Evolutionary conservation across 2,113 vertebrate genomes (phyloP).

Genomic region (Rafetus swinhoei): DNA sequence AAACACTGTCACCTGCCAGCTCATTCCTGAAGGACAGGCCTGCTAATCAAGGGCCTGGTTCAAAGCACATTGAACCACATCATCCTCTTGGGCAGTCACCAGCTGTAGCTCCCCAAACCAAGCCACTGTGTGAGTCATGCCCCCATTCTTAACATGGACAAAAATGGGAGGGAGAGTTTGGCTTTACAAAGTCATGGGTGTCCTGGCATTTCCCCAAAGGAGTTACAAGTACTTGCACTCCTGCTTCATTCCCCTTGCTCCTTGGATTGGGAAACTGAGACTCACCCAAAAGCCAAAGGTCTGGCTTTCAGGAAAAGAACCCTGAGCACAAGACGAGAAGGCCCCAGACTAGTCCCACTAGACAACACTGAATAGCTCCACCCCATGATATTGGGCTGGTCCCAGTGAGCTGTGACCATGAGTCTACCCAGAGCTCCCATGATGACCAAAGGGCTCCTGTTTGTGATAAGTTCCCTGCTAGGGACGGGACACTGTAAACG

Average conservation of each 20-base stretch:
- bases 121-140: accelerated
- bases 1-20: background rate
- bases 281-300: background rate
- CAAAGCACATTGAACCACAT: background rate
- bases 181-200: background rate
- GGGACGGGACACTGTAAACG: background rate
- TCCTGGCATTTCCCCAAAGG: background rate
- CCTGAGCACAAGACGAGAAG: background rate
- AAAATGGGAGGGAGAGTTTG: accelerated
- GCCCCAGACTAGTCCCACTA: background rate
- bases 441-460: background rate
- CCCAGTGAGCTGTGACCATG: background rate
- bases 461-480: background rate
- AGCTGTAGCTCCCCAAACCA: accelerated
- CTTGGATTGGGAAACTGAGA: background rate
- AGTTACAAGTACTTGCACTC: background rate
- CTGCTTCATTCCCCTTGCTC: background rate
- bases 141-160: background rate
- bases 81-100: accelerated
- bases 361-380: background rate
- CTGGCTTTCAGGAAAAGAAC: background rate
- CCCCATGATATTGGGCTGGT: background rate
- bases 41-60: background rate
- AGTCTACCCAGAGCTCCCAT: background rate
- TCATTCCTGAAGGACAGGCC: background rate